Evolutionary conservation across 2,888 invertebrate genomes (phyloP), one percentile per base, ranked within the genome.

Genomic region (Ptychoptera albimana): DNA sequence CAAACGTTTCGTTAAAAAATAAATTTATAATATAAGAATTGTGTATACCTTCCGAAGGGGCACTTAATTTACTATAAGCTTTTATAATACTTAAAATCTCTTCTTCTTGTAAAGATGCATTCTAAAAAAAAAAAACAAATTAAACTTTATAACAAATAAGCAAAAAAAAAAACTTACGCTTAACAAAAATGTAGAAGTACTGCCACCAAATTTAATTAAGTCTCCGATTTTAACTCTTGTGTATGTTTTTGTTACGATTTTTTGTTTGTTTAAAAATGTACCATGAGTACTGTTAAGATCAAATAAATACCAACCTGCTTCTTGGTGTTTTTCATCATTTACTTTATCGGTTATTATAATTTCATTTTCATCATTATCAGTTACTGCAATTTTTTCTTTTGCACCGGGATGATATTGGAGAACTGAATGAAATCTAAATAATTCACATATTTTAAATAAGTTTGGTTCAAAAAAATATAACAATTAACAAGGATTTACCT

Each of bases 201-300:
- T 92, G 44, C 79, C 82, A 0, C 94, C 97, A 59, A 96, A 80
- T 60, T 83, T 87, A n/a, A 96, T 65, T 66, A 94, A 82, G 62
- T 94, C 86, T 0, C 94, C 94, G 0, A 92, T 92, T 53, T 79
- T 72, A 1, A 94, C 68, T 45, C 84, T 72, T 16, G 77, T 75
- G 56, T 82, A 96, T 13, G 79, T 74, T 49, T 77, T 75, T 0
- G 84, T 70, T 52, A 77, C 81, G 23, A 91, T 60, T 43, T 76
- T 70, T 45, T 75, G 76, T 56, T 89, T 88, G 61, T 98, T 97
- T 38, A 94, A 70, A 66, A 81, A 89, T 0, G 93, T 93, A 1
- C 96, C 96, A 59, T 97, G 96, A 0, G 94, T 94, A 58, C 93
- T 94, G 44, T 75, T 84, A 36, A 97, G 68, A 66, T 98, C 97